Base-by-base conservation (phyloP, 2,797 vertebrate genomes). In the Gadopsis marmoratus region DNA sequence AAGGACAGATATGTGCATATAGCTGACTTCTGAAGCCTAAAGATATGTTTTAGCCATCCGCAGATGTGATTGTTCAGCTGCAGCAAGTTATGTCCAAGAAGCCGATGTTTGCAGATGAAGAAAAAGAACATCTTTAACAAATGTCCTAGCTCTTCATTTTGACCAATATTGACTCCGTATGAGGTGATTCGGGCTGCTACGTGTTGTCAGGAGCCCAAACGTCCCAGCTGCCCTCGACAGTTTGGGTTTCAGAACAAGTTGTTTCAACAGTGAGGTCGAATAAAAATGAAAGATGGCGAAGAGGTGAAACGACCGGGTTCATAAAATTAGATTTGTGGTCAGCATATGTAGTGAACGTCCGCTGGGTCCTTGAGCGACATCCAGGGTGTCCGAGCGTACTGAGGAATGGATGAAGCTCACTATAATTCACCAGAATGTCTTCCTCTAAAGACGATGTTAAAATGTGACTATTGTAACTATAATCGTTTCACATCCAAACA, bases 251-350 rank as follows among this genome's bases (percentile, higher is more conserved):
- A 60, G 47, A 66, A 39, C 43, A 65, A 53, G 45, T 74, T 23
- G 33, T 69, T 60, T 73, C 11, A 41, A 60, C 61, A 48, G 33
- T 5, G 19, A 76, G 55, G 33, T 31, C 0, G 19, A 81, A 79
- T 91, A 81, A 78, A 78, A 76, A 78, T 43, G 89, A 95, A 91
- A 86, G 83, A 90, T 61, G 71, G 59, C 68, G 55, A 77, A 17
- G 33, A 65, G 41, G 64, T 70, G 68, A 76, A 88, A 58, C 56
- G 47, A 59, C 17, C 54, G 0, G 39, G 14, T 79, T 72, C 33
- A 7, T 77, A 77, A 78, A 77, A 83, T 31, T 65, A 67, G 66
- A 79, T 81, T 76, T 76, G 76, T 61, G n/a, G 60, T 66, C 1
- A 37, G 64, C 39, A 48, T 58, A 65, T 77, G 74, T 51, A 35